A percentile compares a stretch with the other conserved stretches of the same genome.
Evolutionary conservation across 1,140 invertebrate species (phyloP).

Genomic region (Drosophila micromelanica): DNA sequence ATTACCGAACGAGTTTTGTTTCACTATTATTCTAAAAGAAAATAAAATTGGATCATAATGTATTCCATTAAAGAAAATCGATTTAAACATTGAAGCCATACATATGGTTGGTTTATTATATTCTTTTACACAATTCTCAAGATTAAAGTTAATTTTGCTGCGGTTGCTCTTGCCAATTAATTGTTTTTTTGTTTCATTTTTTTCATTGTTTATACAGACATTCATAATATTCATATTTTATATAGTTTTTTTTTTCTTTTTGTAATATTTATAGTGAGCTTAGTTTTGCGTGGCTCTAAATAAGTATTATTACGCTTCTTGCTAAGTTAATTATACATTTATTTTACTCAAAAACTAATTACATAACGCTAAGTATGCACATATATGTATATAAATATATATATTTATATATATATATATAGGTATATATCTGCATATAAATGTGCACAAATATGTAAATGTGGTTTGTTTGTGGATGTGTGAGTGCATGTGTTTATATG

Average conservation of each 20-base stretch:
- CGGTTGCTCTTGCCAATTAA: slow-evolving; percentile 33
- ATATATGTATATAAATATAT: slow-evolving; percentile 36
- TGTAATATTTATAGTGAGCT: slow-evolving; percentile 52
- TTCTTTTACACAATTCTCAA: slow-evolving; percentile 67
- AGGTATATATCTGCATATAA: slow-evolving; percentile 45
- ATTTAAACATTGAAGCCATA: slow-evolving; percentile 77
- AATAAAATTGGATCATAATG: too few relatives aligned
- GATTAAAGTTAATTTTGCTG: slow-evolving; percentile 52
- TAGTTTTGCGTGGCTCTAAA: slow-evolving; percentile 51
- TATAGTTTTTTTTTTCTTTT: slow-evolving; percentile 33
- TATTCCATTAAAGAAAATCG: background rate
- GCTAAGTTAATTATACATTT: slow-evolving; percentile 76
- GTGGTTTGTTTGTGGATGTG: slow-evolving; percentile 24
- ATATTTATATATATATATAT: slow-evolving; percentile 56
- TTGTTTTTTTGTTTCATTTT: slow-evolving; percentile 6
- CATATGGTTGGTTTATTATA: slow-evolving; percentile 78
- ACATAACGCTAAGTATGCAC: slow-evolving; percentile 69
- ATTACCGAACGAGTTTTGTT: background rate
- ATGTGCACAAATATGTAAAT: slow-evolving; percentile 53
- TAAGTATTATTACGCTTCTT: slow-evolving; percentile 57
- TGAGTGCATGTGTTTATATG: slow-evolving; percentile 18
- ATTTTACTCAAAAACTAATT: slow-evolving; percentile 69
- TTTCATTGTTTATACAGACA: slow-evolving; percentile 41
- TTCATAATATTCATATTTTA: slow-evolving; percentile 27
- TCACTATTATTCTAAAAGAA: too few relatives aligned